Base-by-base conservation (phyloP, 2,888 invertebrate genomes). In the Thera obeliscata region DNA sequence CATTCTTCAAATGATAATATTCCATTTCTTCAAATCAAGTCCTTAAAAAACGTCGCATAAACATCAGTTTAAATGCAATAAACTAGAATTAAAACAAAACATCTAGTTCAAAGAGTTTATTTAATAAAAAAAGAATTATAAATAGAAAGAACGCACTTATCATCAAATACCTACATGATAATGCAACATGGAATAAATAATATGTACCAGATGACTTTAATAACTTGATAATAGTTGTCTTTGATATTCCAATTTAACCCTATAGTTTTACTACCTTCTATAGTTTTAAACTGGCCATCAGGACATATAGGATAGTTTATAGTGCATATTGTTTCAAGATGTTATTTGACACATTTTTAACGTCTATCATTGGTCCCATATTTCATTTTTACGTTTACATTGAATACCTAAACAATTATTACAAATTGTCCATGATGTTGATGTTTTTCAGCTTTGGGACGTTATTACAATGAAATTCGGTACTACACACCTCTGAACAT, bases 131-230 rank as follows among this genome's bases (percentile, higher is more conserved):
- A 86, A 79, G 76, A 81, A 71, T 82, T 82, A 83, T 81, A 84
- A 83, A 87, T 83, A 85, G 78, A 79, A 81, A 85, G 79, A 86
- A 83, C 83, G 77, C 83, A 87, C 84, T 82, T 85, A 78, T 85
- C 83, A 88, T 80, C 81, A 87, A 70, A 86, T 82, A 87, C 84
- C 87, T 81, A 85, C 59, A 84, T 85, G 73, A 85, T 84, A 86
- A 87, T 87, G 85, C 85, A 86, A 85, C 81, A 81, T 87, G 89
- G 87, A 90, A 90, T 89, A 86, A 83, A 84, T 79, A 82, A 81
- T 78, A 84, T 74, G 78, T 82, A 79, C 78, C 76, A 76, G 78
- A 82, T 74, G 76, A 75, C 78, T 81, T 81, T 78, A 78, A 77
- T 79, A 81, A 81, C 22, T 22, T 22, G 66, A 67, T 64, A 59